Conservation (phyloP, 1,140 invertebrate genomes). For the Zaprionus ghesquierei region DNA sequence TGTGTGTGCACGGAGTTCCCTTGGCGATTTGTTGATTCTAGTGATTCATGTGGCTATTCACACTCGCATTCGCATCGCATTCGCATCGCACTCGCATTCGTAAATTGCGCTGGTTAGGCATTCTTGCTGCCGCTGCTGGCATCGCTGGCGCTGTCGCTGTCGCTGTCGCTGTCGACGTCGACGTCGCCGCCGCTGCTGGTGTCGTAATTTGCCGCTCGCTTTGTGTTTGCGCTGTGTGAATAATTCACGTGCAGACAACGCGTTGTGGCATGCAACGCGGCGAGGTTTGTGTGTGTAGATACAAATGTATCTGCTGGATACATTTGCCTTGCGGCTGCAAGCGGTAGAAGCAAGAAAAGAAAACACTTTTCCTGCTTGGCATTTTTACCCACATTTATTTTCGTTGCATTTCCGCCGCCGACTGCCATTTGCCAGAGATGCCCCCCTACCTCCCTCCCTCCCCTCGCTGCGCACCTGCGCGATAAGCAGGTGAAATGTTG, state of each 20-base stretch:
- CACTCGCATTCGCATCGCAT: conserved; percentile 14
- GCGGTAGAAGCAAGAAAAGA: conserved; percentile 4
- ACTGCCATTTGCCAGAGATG: conserved; percentile 50
- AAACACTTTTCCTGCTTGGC: conserved; percentile 54
- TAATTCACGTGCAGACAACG: conserved; percentile 61
- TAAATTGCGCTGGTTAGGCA: conserved; percentile 75
- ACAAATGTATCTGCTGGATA: conserved; percentile 12
- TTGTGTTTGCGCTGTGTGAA: conserved; percentile 59
- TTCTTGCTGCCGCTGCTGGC: conserved; percentile 28
- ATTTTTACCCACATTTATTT: conserved; percentile 78
- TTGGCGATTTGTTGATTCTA: conserved; percentile 44
- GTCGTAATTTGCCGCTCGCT: conserved; percentile 41
- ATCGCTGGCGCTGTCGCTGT: background rate
- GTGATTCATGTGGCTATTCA: conserved; percentile 62
- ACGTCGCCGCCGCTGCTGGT: conserved; percentile 4
- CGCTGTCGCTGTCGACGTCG: background rate
- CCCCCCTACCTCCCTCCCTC: background rate
- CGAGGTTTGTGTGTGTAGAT: conserved; percentile 1
- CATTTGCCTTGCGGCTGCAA: conserved; percentile 1
- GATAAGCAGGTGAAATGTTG: conserved; percentile 22
- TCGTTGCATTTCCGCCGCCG: conserved; percentile 65
- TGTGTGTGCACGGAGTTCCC: conserved; percentile 67
- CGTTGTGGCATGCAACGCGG: conserved; percentile 12
- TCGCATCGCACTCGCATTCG: conserved; percentile 40
- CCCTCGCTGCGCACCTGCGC: conserved; percentile 8